Evolutionary conservation across 2,888 invertebrate genomes (phyloP).

Genomic region (Drosophila monieri): DNA sequence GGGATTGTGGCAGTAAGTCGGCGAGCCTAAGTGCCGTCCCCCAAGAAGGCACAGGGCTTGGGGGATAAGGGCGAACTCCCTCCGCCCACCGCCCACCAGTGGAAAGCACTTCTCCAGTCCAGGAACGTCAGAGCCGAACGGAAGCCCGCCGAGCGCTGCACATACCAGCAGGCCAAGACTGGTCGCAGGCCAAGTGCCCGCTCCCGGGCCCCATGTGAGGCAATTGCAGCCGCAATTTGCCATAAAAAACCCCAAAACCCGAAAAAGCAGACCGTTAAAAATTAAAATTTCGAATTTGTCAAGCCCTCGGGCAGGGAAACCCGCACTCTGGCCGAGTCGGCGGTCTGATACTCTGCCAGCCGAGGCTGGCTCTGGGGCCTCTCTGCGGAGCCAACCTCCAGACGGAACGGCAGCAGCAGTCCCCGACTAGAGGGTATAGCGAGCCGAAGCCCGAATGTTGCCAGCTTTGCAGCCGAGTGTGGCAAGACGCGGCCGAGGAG

Average conservation of each 20-base stretch:
- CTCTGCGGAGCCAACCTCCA: not conserved
- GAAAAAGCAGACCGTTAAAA: slow-evolving; percentile 33
- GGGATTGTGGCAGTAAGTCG: slow-evolving; percentile 7
- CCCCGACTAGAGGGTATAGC: not conserved
- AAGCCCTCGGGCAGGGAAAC: slow-evolving; percentile 12
- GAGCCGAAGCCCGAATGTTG: slow-evolving; percentile 10
- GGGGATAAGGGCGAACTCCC: no score
- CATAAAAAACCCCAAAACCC: slow-evolving; percentile 10
- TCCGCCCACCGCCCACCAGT: no score
- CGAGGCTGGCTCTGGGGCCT: no score
- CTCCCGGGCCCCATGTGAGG: slow-evolving; percentile 8
- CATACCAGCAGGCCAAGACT: no score
- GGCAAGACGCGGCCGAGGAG: slow-evolving; percentile 24
- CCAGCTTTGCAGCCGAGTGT: slow-evolving; percentile 19
- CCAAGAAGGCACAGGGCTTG: not conserved
- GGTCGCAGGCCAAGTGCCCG: not conserved
- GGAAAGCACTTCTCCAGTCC: no score
- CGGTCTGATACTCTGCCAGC: not conserved
- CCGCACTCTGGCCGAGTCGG: not conserved
- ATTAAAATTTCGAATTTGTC: slow-evolving; percentile 43
- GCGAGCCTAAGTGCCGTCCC: slow-evolving; percentile 5
- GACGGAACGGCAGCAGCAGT: not conserved
- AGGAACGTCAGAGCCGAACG: no score
- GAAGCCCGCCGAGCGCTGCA: no score
- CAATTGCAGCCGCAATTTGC: slow-evolving; percentile 27